Conservation (phyloP, 2,888 invertebrate genomes). For the Gymnoscelis rufifasciata region DNA sequence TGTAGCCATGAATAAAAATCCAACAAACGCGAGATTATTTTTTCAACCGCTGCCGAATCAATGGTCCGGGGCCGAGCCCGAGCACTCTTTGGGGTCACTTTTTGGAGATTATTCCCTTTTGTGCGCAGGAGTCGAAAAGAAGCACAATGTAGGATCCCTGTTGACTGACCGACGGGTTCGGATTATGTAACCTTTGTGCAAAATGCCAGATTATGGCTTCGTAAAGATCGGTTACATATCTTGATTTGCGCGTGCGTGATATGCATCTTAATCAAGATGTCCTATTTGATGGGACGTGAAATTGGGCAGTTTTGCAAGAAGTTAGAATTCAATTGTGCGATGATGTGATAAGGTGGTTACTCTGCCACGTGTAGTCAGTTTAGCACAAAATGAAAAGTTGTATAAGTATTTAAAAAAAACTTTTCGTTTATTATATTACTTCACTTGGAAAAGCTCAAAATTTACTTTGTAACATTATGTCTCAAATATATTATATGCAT, state of each 20-base stretch:
- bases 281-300: constrained; percentile 49
- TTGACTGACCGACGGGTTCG: constrained; percentile 58
- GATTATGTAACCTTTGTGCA: constrained; percentile 38
- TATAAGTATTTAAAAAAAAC: too few relatives aligned
- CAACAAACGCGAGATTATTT: constrained; percentile 54
- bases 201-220: constrained; percentile 41
- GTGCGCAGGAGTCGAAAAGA: constrained; percentile 63
- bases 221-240: constrained; percentile 54
- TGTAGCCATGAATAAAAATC: constrained; percentile 43
- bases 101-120: constrained; percentile 73
- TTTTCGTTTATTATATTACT: too few relatives aligned
- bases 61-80: constrained; percentile 48
- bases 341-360: constrained; percentile 3
- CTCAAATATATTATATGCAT: too few relatives aligned
- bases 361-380: constrained; percentile 3
- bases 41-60: constrained; percentile 50
- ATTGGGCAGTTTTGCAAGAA: constrained; percentile 38
- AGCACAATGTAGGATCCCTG: constrained; percentile 59
- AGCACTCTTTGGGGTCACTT: constrained; percentile 77
- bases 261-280: constrained; percentile 36
- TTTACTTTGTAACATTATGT: too few relatives aligned
- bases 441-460: too few relatives aligned
- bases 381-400: too few relatives aligned
- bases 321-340: constrained; percentile 29
- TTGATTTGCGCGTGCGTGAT: constrained; percentile 41